Conservation (phyloP, 2,113 vertebrate genomes). For the Charadrius vociferus region DNA sequence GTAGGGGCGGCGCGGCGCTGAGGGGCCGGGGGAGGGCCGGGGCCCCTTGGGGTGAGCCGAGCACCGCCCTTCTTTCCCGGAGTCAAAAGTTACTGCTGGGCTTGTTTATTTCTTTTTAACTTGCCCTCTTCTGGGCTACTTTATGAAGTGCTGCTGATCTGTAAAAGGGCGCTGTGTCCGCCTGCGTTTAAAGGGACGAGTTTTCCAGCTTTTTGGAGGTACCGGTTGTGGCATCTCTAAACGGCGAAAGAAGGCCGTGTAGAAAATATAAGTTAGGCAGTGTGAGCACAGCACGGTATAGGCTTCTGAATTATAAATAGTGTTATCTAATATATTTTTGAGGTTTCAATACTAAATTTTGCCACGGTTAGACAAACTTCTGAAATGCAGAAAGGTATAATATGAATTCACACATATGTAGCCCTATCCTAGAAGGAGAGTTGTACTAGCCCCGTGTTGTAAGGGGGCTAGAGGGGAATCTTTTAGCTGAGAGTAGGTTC, state of each 20-base stretch:
- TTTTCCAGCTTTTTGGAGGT: neutral
- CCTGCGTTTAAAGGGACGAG: neutral
- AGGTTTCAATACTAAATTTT: accelerated
- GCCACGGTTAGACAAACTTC: neutral
- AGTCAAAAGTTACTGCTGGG: neutral
- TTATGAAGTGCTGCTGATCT: neutral
- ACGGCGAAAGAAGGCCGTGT: neutral
- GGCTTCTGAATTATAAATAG: neutral
- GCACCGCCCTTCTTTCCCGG: neutral
- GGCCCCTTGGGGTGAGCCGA: neutral
- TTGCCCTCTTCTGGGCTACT: neutral
- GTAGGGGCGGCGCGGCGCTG: constrained; percentile 60
- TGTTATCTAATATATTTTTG: neutral
- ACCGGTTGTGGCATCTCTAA: neutral
- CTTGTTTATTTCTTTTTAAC: neutral
- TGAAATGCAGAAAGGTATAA: neutral
- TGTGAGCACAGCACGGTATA: too few species aligned
- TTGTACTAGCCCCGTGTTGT: neutral
- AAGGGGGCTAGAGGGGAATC: accelerated
- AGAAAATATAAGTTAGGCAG: neutral
- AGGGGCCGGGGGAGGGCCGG: neutral
- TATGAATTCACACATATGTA: accelerated
- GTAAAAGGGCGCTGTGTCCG: neutral
- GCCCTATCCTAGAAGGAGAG: neutral
- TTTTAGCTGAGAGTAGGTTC: neutral